Conservation (phyloP, 2,888 invertebrate genomes). For the Caenorhabditis afra region DNA sequence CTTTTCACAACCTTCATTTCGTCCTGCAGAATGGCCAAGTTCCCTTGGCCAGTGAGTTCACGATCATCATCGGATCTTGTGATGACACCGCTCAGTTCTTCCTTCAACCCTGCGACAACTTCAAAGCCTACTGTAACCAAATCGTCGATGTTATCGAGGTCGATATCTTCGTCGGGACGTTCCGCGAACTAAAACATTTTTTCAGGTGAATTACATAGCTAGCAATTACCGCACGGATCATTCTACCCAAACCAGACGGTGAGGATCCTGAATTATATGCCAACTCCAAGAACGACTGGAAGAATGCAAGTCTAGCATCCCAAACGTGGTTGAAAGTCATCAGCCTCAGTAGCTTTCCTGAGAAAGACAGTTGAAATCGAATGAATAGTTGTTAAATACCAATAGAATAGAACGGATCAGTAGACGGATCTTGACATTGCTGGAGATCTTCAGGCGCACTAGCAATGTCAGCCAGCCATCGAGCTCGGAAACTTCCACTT, state of each 20-base stretch:
- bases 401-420: slow-evolving; percentile 34
- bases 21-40: slow-evolving; percentile 4
- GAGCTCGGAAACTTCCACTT: slow-evolving; percentile 23
- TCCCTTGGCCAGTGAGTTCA: slow-evolving; percentile 6
- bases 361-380: not conserved
- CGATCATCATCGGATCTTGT: slow-evolving; percentile 20
- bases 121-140: slow-evolving; percentile 19
- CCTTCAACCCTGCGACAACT: slow-evolving; percentile 11
- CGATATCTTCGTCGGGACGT: slow-evolving; percentile 18
- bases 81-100: slow-evolving; percentile 19
- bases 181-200: slow-evolving; percentile 15
- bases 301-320: not conserved
- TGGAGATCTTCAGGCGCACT: not conserved
- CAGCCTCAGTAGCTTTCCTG: slow-evolving; percentile 18
- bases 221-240: slow-evolving; percentile 30
- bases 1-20: slow-evolving; percentile 7
- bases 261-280: slow-evolving; percentile 19
- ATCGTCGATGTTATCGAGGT: slow-evolving; percentile 2
- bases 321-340: slow-evolving; percentile 18
- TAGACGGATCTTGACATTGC: not conserved
- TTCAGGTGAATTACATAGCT: not conserved
- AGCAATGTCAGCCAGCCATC: slow-evolving; percentile 22
- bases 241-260: slow-evolving; percentile 20
- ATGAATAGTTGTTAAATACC: slow-evolving; percentile 12
- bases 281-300: slow-evolving; percentile 7